Evolutionary conservation across 2,113 vertebrate species (phyloP).

Genomic region (Zosterops pallidus): DNA sequence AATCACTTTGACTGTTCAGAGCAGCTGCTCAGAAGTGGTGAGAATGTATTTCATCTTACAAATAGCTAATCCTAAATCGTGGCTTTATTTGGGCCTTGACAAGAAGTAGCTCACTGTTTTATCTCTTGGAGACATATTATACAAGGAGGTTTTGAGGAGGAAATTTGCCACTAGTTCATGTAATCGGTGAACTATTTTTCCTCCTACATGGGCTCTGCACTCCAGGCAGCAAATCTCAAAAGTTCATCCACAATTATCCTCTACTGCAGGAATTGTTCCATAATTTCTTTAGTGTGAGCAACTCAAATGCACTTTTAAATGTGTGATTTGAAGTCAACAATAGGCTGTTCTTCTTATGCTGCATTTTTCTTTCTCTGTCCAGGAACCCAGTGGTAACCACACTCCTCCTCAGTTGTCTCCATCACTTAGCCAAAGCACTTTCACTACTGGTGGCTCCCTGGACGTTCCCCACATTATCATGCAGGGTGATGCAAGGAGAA

Average conservation of each 20-base stretch:
- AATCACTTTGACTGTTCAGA: slow-evolving; percentile 5
- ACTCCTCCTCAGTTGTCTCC: slow-evolving; percentile 97
- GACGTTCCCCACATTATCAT: slow-evolving; percentile 99
- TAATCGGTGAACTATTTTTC: background rate
- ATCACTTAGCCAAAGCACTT: slow-evolving; percentile 92
- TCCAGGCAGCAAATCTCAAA: background rate
- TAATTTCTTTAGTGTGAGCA: background rate
- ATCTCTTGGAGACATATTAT: background rate
- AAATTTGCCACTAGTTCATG: background rate
- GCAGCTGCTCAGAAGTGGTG: background rate
- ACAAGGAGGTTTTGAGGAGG: background rate
- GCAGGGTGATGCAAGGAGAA: slow-evolving; percentile 98
- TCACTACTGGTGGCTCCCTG: slow-evolving; percentile 94
- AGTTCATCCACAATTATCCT: background rate
- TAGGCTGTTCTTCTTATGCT: slow-evolving; percentile 43
- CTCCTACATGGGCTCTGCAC: background rate
- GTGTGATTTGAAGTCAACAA: slow-evolving; percentile 26
- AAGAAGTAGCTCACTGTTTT: background rate
- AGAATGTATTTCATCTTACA: slow-evolving; percentile 13
- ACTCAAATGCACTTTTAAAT: slow-evolving; percentile 31
- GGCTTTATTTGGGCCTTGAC: slow-evolving; percentile 8
- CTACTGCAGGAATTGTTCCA: background rate
- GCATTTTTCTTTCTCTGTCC: slow-evolving; percentile 64
- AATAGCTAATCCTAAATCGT: slow-evolving; percentile 17
- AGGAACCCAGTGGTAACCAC: slow-evolving; percentile 97